phyloP scores from a whole-genome alignment of 2,113 vertebrate species.

The Stictonetta naevosa region DNA sequence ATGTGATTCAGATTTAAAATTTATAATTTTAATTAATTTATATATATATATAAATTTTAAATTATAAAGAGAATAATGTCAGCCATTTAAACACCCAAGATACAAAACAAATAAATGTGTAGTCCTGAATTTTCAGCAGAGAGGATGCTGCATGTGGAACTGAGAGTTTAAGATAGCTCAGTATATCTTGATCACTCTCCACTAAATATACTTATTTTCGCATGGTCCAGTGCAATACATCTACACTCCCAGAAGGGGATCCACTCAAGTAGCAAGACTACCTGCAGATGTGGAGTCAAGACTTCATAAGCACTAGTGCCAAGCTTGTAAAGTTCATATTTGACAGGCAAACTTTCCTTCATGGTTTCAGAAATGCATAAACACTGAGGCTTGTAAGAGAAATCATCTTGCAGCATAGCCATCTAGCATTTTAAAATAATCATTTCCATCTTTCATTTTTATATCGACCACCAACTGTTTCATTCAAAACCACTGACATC shows the following conservation, averaged over 20 bases:
- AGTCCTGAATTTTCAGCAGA: not conserved
- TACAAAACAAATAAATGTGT: not conserved
- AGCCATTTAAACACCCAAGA: not conserved
- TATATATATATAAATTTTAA: not conserved
- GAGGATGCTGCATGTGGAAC: not conserved
- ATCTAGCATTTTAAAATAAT: not conserved
- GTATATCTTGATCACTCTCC: not conserved
- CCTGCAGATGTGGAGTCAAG: not conserved
- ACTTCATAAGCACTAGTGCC: not conserved
- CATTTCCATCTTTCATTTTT: not conserved
- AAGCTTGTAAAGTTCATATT: not conserved
- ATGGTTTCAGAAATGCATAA: not conserved
- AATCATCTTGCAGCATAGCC: not conserved
- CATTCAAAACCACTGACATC: not conserved
- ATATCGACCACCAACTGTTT: not conserved
- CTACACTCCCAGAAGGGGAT: not conserved
- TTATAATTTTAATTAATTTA: too few species aligned
- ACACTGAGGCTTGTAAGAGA: not conserved
- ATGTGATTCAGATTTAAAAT: not conserved
- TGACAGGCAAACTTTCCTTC: not conserved
- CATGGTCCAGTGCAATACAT: too few species aligned
- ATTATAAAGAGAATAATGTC: not conserved
- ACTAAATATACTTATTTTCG: not conserved
- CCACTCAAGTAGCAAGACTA: not conserved
- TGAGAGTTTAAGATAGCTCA: not conserved